A percentile compares a stretch with the other conserved stretches of the same genome.
Evolutionary conservation across 2,797 vertebrate genomes (phyloP).

Genomic region (Xiphophorus birchmanni): DNA sequence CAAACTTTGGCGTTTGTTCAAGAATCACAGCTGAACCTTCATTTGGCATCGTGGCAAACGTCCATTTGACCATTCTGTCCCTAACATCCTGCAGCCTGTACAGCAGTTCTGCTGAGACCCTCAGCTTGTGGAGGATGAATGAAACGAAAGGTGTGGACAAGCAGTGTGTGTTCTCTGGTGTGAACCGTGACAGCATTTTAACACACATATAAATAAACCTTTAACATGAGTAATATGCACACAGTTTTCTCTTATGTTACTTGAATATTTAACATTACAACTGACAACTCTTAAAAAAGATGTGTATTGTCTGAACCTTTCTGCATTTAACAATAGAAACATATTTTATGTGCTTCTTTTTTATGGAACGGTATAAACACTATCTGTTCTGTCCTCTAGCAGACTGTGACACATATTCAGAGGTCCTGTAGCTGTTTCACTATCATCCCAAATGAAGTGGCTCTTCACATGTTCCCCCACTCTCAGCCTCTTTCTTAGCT

Average conservation of each 20-base stretch:
- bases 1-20: too few relatives aligned
- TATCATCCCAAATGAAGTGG: constrained; percentile 34
- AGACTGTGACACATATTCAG: not conserved
- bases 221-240: not conserved
- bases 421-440: constrained; percentile 27
- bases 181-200: not conserved
- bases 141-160: not conserved
- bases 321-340: not conserved
- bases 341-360: not conserved
- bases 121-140: not conserved
- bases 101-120: not conserved
- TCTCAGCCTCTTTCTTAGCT: constrained; percentile 49
- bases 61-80: too few relatives aligned
- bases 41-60: too few relatives aligned
- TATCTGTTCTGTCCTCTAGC: constrained; percentile 30
- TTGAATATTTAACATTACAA: not conserved
- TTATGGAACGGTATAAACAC: not conserved
- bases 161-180: not conserved
- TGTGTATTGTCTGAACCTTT: not conserved
- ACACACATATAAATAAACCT: not conserved
- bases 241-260: not conserved
- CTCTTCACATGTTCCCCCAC: constrained; percentile 30
- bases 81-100: not conserved
- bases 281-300: not conserved
- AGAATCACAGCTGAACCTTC: not conserved